Evolutionary conservation across 1,140 invertebrate genomes (phyloP), one percentile per base, ranked within the genome.

Genomic region (Lepidurus arcticus): DNA sequence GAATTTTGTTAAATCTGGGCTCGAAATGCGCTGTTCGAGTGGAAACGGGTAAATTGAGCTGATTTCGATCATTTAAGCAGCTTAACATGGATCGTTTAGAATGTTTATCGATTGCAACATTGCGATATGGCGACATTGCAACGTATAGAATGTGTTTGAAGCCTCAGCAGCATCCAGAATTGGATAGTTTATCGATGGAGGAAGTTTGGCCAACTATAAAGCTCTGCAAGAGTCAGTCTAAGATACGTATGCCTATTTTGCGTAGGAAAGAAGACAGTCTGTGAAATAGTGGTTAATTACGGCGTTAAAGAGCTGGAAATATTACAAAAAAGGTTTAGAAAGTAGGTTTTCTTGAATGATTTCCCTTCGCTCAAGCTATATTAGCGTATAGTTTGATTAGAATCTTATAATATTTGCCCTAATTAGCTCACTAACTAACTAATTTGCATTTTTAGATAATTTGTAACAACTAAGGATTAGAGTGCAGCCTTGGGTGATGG

Each of bases 1-100:
- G 93, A 1, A 88, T 90, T 78, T 86, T 90, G 16, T 92, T 98
- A 80, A 95, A 94, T 85, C 86, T 98, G 3, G 95, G 94, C 0
- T 90, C 91, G 7, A 99, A 98, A 84, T 92, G 92, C 13, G 92
- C 93, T 8, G 88, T 97, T 2, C 83, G 89, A 80, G 91, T 97
- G 16, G 85, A 89, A 79, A 86, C 94, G 95, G 84, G 94, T 90
- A 85, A 90, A 87, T 86, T 47, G 65, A 65, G 26, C 53, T 7
- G 73, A 43, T 79, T 65, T 77, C 73, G 77, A 80, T 79, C 26
- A 42, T 79, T 79, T 78, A 76, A 42, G 24, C 77, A 76, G 16
- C 4, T 42, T 47, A 77, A 53, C 78, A 44, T 78, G 10, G 73
- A 44, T 24, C 44, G 21, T 76, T 42, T 42, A 82, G 81, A 80